These are phyloP conservation scores for Hirundo rustica DNA, from an alignment of 2,797 vertebrate species.

Conservation along the genomic window DNA sequence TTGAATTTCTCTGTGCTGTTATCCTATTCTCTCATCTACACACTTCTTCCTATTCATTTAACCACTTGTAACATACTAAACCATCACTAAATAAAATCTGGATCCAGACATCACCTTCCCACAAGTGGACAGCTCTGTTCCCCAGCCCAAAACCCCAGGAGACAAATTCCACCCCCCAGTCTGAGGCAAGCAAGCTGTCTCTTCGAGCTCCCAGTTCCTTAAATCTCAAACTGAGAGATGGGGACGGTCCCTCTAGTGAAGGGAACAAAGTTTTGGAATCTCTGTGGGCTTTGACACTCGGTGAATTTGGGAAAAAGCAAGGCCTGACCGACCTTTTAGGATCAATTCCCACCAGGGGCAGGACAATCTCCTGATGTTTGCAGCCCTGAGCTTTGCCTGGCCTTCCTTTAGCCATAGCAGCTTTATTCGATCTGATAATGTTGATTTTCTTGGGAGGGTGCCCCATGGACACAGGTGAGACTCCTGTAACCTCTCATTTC, in stretches of 20 bases:
- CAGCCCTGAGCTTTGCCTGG: background rate
- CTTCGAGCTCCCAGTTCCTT: background rate
- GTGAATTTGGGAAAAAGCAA: background rate
- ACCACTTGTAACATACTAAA: fast-evolving
- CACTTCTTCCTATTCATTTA: background rate
- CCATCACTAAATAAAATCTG: too few relatives aligned
- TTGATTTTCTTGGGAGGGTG: background rate
- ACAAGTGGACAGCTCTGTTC: background rate
- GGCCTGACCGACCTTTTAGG: background rate
- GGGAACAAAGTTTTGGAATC: background rate
- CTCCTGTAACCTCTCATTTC: fast-evolving
- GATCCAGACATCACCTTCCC: background rate
- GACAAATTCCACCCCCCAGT: background rate
- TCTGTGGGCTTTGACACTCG: fast-evolving
- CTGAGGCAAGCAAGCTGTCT: background rate
- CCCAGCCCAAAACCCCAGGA: background rate
- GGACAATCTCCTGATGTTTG: background rate
- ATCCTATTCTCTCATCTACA: background rate
- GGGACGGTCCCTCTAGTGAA: background rate
- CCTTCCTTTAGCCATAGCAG: background rate
- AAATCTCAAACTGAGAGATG: background rate
- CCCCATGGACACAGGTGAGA: fast-evolving
- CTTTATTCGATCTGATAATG: background rate
- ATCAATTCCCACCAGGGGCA: background rate
- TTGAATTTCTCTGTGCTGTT: background rate